A percentile compares a stretch with the other conserved stretches of the same genome.
phyloP scores from a whole-genome alignment of 2,888 invertebrate species.

The Osmoderma eremita region DNA sequence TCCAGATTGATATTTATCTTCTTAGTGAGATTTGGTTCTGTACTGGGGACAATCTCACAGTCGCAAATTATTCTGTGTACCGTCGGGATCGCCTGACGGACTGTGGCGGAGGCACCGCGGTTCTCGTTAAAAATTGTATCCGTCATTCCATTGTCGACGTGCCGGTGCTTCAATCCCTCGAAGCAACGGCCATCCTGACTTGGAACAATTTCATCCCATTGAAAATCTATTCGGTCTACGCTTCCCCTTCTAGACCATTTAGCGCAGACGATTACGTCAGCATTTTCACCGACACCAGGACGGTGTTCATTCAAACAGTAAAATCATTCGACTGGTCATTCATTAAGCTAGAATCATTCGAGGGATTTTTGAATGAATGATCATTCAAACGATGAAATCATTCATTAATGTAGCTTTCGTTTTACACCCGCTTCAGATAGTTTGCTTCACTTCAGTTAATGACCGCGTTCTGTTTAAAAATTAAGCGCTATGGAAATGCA shows the following conservation, averaged over 20 bases:
- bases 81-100: neutral
- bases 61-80: neutral
- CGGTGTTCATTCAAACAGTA: too few relatives aligned
- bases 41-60: neutral
- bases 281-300: neutral
- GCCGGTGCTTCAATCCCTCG: neutral
- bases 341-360: too few relatives aligned
- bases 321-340: too few relatives aligned
- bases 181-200: neutral
- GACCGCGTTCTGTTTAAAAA: too few relatives aligned
- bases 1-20: neutral
- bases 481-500: too few relatives aligned
- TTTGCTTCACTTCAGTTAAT: too few relatives aligned
- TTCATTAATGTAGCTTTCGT: too few relatives aligned
- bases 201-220: neutral
- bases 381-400: too few relatives aligned
- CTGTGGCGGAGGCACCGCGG: conserved; percentile 11
- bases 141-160: neutral
- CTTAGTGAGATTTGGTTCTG: neutral
- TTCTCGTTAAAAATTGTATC: neutral
- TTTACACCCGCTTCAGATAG: too few relatives aligned
- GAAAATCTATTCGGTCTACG: neutral
- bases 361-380: too few relatives aligned
- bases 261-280: too few relatives aligned
- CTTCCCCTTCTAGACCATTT: neutral